Evolutionary conservation across 2,888 invertebrate genomes (phyloP).

Genomic region (Lagria hirta): DNA sequence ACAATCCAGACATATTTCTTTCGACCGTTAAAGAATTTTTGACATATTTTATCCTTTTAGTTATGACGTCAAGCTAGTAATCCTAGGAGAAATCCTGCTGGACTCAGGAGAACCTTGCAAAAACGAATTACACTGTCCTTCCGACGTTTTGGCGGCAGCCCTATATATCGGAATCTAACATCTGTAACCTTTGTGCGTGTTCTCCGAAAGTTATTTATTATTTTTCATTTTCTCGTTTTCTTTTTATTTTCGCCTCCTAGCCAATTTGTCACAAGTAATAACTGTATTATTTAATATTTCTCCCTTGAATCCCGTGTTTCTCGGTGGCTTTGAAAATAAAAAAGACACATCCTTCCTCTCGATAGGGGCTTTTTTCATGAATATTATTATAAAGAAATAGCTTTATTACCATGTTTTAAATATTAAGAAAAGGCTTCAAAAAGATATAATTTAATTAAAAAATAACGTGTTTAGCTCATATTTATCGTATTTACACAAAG

Average conservation of each 20-base stretch:
- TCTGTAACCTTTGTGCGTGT: conserved; percentile 38
- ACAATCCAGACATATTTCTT: conserved; percentile 13
- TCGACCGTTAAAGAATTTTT: conserved; percentile 14
- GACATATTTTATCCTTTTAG: conserved; percentile 22
- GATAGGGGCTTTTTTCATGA: conserved; percentile 15
- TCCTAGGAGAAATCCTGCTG: conserved; percentile 34
- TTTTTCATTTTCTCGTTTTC: conserved; percentile 33
- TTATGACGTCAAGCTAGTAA: conserved; percentile 30
- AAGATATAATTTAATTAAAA: too few relatives aligned
- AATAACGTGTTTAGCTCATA: too few relatives aligned
- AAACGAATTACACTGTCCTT: conserved; percentile 37
- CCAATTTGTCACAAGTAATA: conserved; percentile 30
- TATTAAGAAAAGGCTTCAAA: too few relatives aligned
- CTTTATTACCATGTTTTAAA: conserved; percentile 3
- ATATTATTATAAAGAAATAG: conserved; percentile 6
- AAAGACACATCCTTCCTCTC: conserved; percentile 9
- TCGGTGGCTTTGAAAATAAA: conserved; percentile 8
- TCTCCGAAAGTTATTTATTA: conserved; percentile 31
- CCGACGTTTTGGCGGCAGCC: conserved; percentile 37
- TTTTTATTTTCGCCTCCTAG: conserved; percentile 25
- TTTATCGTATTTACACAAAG: too few relatives aligned
- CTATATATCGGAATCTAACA: conserved; percentile 28
- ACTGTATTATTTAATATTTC: conserved; percentile 32
- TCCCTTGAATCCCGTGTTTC: conserved; percentile 12
- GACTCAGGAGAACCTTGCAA: conserved; percentile 26